Evolutionary conservation across 2,888 invertebrate species (phyloP).

Genomic region (Plebejus argus): DNA sequence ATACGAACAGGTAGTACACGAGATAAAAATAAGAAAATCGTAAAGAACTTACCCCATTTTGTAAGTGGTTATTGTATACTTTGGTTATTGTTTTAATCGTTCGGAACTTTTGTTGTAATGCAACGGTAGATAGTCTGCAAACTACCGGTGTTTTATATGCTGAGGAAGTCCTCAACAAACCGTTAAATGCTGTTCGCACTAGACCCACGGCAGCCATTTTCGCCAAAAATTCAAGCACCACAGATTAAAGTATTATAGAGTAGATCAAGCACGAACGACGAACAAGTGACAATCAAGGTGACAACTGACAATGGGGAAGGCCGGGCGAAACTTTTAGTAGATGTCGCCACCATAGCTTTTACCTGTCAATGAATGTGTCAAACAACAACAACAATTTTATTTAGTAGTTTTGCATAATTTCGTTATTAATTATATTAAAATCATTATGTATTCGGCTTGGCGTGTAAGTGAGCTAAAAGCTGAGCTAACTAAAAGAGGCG

Average conservation of each 20-base stretch:
- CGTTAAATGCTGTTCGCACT: slow-evolving; percentile 71
- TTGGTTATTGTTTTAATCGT: slow-evolving; percentile 25
- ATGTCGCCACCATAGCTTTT: too few species aligned
- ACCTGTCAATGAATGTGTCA: too few species aligned
- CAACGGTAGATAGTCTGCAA: slow-evolving; percentile 70
- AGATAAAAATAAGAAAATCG: slow-evolving; percentile 13
- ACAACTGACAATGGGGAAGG: too few species aligned
- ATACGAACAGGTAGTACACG: not conserved
- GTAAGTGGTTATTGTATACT: slow-evolving; percentile 29
- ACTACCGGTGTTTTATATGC: slow-evolving; percentile 64
- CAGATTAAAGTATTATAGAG: too few species aligned
- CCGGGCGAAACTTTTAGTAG: too few species aligned
- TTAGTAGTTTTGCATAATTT: too few species aligned
- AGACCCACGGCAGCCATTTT: slow-evolving; percentile 77
- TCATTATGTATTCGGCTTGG: too few species aligned
- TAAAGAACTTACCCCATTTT: slow-evolving; percentile 31
- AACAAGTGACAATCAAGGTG: slow-evolving; percentile 46
- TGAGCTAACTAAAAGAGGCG: too few species aligned
- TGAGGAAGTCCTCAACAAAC: slow-evolving; percentile 71
- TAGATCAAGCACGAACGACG: too few species aligned
- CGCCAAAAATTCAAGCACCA: slow-evolving; percentile 50
- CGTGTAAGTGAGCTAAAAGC: too few species aligned
- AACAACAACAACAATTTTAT: too few species aligned
- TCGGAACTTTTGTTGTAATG: slow-evolving; percentile 35
- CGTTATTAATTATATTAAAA: too few species aligned